These are phyloP conservation scores for Phaethornis superciliosus DNA, from an alignment of 2,113 vertebrate genomes.

Conservation along the genomic window DNA sequence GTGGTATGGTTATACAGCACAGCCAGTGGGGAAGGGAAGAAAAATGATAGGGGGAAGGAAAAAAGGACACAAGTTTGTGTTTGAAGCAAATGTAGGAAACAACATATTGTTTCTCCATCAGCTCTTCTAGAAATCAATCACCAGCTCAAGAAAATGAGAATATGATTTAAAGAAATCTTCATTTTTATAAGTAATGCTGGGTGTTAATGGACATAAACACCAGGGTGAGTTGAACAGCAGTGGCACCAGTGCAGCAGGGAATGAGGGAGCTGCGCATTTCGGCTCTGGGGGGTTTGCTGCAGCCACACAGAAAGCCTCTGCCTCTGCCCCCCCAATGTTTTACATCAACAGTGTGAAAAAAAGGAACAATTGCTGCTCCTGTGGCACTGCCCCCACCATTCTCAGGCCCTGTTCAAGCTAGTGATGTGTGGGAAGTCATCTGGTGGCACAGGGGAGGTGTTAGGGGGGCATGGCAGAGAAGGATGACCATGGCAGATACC, in stretches of 20 bases:
- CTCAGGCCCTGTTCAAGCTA: neutral
- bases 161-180: neutral
- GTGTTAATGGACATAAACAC: neutral
- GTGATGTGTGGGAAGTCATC: neutral
- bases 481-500: neutral
- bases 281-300: neutral
- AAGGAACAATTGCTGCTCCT: neutral
- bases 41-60: neutral
- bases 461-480: neutral
- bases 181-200: neutral
- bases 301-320: neutral
- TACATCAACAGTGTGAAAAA: fast-evolving
- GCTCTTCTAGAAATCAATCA: neutral
- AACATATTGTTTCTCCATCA: neutral
- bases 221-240: neutral
- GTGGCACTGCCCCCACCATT: neutral
- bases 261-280: neutral
- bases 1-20: neutral
- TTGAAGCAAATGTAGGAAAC: neutral
- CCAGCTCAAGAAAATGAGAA: neutral
- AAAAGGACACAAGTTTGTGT: neutral
- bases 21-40: neutral
- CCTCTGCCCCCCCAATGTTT: fast-evolving
- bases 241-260: neutral
- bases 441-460: neutral